These are phyloP conservation scores for Pelmatolapia mariae DNA, from an alignment of 2,113 vertebrate genomes.

Conservation along the genomic window DNA sequence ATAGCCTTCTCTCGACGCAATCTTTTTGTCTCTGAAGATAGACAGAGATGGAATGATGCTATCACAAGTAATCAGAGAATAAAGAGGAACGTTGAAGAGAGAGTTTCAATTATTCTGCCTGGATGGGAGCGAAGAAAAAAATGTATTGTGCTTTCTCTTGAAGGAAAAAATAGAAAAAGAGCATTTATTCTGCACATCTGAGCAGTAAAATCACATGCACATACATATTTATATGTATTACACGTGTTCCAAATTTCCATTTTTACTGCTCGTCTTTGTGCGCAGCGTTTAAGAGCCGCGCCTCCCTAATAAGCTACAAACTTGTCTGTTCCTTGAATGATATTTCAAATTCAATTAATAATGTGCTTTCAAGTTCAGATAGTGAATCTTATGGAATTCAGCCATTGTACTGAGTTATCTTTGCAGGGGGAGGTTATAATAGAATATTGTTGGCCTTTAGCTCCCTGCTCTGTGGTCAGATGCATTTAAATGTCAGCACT, in stretches of 20 bases:
- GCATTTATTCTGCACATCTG: not conserved
- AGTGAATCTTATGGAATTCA: constrained; percentile 49
- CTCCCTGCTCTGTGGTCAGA: constrained; percentile 59
- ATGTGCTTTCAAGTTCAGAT: constrained; percentile 29
- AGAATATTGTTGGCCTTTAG: constrained; percentile 69
- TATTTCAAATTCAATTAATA: constrained; percentile 50
- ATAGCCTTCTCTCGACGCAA: not conserved
- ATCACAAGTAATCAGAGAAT: constrained; percentile 50
- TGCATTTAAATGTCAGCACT: constrained; percentile 72
- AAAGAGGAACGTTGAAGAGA: constrained; percentile 38
- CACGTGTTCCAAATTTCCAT: not conserved
- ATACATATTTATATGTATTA: not conserved
- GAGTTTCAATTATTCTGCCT: constrained; percentile 35
- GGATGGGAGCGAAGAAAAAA: not conserved
- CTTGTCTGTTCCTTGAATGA: not conserved
- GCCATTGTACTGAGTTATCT: constrained; percentile 34
- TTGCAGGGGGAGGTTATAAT: constrained; percentile 58
- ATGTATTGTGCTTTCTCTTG: not conserved
- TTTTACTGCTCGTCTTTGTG: not conserved
- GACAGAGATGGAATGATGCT: constrained; percentile 46
- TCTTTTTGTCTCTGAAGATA: constrained; percentile 46
- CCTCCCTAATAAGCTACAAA: not conserved
- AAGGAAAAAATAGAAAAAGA: not conserved
- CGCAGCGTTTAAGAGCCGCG: not conserved
- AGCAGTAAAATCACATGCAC: not conserved